These are phyloP conservation scores for Lycaon pictus DNA, from an alignment of 2,113 vertebrate genomes.

Conservation along the genomic window DNA sequence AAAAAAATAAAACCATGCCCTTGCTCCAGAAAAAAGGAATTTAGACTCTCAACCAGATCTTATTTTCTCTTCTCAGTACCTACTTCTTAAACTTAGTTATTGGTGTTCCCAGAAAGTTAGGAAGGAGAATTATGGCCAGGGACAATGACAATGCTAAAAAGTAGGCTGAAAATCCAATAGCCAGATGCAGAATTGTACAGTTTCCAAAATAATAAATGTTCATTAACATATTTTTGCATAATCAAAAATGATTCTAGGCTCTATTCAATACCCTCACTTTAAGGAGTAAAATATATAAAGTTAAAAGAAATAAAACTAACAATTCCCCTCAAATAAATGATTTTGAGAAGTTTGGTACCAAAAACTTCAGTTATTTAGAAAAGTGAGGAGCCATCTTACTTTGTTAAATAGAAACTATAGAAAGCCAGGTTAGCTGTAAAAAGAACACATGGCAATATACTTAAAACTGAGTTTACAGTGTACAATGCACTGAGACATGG, in stretches of 20 bases:
- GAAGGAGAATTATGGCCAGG: neutral
- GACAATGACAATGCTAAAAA: neutral
- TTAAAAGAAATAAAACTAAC: neutral
- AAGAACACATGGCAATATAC: neutral
- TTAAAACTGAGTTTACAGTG: neutral
- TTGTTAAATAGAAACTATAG: neutral
- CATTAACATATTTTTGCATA: neutral
- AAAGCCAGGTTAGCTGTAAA: neutral
- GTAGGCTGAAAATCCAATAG: neutral
- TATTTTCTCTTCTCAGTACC: neutral
- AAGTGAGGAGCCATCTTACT: neutral
- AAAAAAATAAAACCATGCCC: neutral
- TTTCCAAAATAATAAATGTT: neutral
- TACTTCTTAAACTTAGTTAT: neutral
- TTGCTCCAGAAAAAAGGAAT: neutral
- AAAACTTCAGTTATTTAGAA: neutral
- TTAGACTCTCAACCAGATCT: neutral
- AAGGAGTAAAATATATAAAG: neutral
- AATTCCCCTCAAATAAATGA: neutral
- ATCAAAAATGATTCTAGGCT: neutral
- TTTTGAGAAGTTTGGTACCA: neutral
- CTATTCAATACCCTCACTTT: neutral
- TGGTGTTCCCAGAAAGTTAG: neutral
- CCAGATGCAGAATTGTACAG: neutral
- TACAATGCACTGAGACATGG: neutral